Conservation (phyloP, 2,797 vertebrate species). For the Lepus oiostolus region DNA sequence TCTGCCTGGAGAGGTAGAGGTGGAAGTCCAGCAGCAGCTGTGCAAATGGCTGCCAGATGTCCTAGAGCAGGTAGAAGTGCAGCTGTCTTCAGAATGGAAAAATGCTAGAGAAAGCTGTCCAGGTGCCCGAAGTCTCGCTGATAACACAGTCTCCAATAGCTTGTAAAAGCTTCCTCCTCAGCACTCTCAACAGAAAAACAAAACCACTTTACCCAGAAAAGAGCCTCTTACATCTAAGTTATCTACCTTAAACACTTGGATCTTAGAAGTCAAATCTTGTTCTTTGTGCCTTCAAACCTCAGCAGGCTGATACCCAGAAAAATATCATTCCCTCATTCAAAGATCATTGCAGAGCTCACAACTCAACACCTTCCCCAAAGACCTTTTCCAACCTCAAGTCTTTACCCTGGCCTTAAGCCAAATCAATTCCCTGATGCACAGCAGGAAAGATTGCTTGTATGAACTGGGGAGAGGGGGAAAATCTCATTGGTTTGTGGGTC, state of each 20-base stretch:
- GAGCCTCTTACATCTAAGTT: background rate
- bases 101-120: background rate
- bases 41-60: background rate
- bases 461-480: background rate
- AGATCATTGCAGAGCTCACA: background rate
- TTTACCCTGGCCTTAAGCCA: background rate
- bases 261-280: background rate
- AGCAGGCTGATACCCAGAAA: background rate
- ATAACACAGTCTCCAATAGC: background rate
- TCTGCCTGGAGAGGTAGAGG: background rate
- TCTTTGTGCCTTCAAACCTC: background rate
- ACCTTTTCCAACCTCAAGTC: background rate
- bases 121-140: background rate
- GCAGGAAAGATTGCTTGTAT: background rate
- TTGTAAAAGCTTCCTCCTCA: background rate
- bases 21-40: background rate
- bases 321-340: background rate
- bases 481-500: background rate
- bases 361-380: background rate
- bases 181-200: background rate
- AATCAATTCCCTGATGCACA: background rate
- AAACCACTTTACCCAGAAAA: background rate
- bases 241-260: background rate
- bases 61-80: background rate
- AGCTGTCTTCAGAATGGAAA: conserved; percentile 33